A percentile compares a stretch with the other conserved stretches of the same genome.
Evolutionary conservation across 2,888 invertebrate species (phyloP).

Genomic region (Limnephilus lunatus): DNA sequence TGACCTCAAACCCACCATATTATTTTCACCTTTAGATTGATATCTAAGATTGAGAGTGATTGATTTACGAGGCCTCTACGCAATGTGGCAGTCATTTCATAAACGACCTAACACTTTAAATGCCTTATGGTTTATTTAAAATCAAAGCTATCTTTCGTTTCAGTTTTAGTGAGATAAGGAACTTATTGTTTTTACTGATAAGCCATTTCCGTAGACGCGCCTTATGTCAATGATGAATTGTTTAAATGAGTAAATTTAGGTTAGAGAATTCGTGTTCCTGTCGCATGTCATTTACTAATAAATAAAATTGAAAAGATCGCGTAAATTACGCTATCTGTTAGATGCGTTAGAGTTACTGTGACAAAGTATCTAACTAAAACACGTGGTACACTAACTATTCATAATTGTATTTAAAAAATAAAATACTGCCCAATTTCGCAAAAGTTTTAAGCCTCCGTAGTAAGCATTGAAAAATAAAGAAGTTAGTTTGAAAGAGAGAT

Average conservation of each 20-base stretch:
- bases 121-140: neutral
- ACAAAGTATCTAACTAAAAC: too few relatives aligned
- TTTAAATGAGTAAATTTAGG: neutral
- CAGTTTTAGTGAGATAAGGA: neutral
- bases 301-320: too few relatives aligned
- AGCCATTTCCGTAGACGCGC: neutral
- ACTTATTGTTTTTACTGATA: neutral
- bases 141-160: neutral
- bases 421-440: too few relatives aligned
- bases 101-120: neutral
- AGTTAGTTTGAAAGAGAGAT: too few relatives aligned
- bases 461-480: too few relatives aligned
- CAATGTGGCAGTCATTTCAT: slow-evolving; percentile 10
- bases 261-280: too few relatives aligned
- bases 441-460: too few relatives aligned
- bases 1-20: neutral
- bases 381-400: too few relatives aligned
- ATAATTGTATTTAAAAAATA: too few relatives aligned
- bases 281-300: too few relatives aligned
- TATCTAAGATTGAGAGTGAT: slow-evolving; percentile 26
- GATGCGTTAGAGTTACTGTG: too few relatives aligned
- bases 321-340: too few relatives aligned
- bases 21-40: slow-evolving; percentile 30
- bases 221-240: neutral
- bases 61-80: neutral